Evolutionary conservation across 53 echinoderm and acorn worm species (phyloP), one percentile per base, ranked within the genome.

Genomic region (Holothuria leucospilota): DNA sequence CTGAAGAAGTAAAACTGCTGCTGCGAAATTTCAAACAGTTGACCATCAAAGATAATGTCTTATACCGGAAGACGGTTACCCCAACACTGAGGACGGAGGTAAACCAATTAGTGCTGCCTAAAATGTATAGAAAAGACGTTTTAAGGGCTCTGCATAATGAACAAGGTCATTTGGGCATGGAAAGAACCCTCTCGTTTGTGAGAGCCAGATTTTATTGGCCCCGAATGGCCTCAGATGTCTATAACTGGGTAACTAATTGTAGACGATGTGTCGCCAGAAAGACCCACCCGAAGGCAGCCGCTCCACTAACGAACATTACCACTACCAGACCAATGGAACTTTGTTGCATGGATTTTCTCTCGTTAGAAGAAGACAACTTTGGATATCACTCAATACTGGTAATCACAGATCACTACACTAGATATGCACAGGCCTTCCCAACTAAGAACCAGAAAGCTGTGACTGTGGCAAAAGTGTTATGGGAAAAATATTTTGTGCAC

Each of bases 331-430:
- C 89, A 81, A 72, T 89, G 29, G 89, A 89, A 51, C 29, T 84
- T 6, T 84, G 71, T 2, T 89, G 89, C 38, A 84, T 89, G 89
- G 89, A 89, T 29, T 89, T 52, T 28, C 34, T 89, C 21, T 61
- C 89, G 16, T 65, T 89, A 10, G 65, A 89, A 30, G 74, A 84
- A 29, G 68, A 81, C 20, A 89, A 84, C 15, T 74, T 73, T 24
- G 89, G 89, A 5, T 84, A 84, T 51, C 56, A 85, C 5, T 84
- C 79, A 29, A 92, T 92, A 59, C 63, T 90, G 13, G 85, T 93
- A 6, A 79, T 90, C 29, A 93, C 93, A 8, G 90, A 93, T 51
- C 90, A 93, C 58, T 93, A 89, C 41, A 93, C 93, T 34, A 68
- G 85, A 13, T 67, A 67, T 15, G 67, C 27, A 12, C 67, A 67